Evolutionary conservation across 1,140 invertebrate species (phyloP).

Genomic region (Leguminivora glycinivorella): DNA sequence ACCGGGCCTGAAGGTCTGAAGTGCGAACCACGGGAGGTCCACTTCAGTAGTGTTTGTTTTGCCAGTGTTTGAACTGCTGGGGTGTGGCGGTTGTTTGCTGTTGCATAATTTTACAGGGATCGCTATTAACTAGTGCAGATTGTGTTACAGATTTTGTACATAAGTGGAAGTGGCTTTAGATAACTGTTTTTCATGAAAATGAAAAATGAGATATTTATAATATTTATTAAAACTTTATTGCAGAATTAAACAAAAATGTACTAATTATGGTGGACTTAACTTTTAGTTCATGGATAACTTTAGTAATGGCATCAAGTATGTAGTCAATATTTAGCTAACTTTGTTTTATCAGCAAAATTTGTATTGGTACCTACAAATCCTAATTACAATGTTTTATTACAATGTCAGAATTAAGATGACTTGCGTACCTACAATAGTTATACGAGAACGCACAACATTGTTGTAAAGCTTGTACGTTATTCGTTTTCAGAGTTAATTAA

Average conservation of each 20-base stretch:
- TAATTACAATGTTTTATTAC: too few relatives aligned
- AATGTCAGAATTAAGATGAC: neutral
- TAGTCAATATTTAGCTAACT: too few relatives aligned
- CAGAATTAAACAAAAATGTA: too few relatives aligned
- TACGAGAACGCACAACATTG: neutral
- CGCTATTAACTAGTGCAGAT: neutral
- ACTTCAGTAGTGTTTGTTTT: constrained; percentile 65
- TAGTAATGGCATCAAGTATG: too few relatives aligned
- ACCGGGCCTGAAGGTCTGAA: constrained; percentile 36
- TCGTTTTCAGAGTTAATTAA: constrained; percentile 12
- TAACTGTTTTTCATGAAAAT: too few relatives aligned
- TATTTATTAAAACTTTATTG: too few relatives aligned
- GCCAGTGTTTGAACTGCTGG: constrained; percentile 61
- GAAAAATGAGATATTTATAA: too few relatives aligned
- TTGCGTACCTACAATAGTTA: too few relatives aligned
- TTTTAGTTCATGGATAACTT: too few relatives aligned
- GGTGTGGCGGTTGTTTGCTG: constrained; percentile 30
- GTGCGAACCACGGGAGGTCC: constrained; percentile 71
- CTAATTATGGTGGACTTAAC: too few relatives aligned
- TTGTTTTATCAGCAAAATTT: neutral
- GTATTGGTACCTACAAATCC: neutral
- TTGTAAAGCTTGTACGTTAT: neutral
- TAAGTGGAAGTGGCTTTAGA: neutral
- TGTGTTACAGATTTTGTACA: neutral
- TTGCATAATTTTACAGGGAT: constrained; percentile 29